Evolutionary conservation across 2,888 invertebrate species (phyloP), one percentile per base, ranked within the genome.

Genomic region (Harpagoxenus sublaevis): DNA sequence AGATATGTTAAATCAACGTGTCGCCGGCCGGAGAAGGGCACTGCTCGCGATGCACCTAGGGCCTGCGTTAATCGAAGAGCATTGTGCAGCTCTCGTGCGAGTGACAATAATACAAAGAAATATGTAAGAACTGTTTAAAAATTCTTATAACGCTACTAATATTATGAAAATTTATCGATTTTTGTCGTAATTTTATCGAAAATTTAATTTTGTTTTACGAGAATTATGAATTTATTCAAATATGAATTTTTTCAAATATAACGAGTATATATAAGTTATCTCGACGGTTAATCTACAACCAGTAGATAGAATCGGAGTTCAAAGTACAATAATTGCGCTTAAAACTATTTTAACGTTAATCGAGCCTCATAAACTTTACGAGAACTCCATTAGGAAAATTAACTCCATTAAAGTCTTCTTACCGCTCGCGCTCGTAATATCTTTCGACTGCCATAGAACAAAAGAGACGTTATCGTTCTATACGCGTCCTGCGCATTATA

Each of bases 1-100:
- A 74, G 84, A 84, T 79, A 83, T 89, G 88, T 88, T 87, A 87
- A 90, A 90, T 90, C 87, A 89, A 86, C 85, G 84, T 77, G 79
- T 71, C 39, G 9, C 4, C 23, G 18, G 5, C 42, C 9, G 51
- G 12, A 39, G 31, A 60, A 66, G 39, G 70, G 42, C 68, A 57
- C 28, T 35, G 48, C 39, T 62, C 18, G 60, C 68, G 65, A 42
- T 87, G 71, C 65, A 75, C 82, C 70, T 78, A 75, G 39, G 45
- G 66, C 18, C 9, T 12, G 23, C n/a, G 63, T 86, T 88, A 89
- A 84, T 71, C 57, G 82, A 83, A n/a, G 48, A 39, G 48, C 62
- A 42, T n/a, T 42, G 35, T 74, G 62, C 31, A 35, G 8, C 15
- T 53, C 45, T 75, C 62, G 88, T 84, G 86, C 84, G 83, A 57